Evolutionary conservation across 1,140 invertebrate genomes (phyloP).

Genomic region (Bombus difficillimus): DNA sequence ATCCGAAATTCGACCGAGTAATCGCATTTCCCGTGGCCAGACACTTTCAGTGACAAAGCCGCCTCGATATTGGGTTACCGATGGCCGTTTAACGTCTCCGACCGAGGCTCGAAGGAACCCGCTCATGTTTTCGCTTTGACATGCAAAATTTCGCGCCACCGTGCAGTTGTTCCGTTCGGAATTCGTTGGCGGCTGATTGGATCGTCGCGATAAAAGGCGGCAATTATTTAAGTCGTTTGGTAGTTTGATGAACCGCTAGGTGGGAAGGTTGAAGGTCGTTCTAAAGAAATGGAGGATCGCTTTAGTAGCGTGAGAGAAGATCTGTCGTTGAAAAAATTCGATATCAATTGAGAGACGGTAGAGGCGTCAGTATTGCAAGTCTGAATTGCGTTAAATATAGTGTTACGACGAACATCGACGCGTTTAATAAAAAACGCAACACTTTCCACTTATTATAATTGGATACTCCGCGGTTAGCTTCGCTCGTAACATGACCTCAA

Average conservation of each 20-base stretch:
- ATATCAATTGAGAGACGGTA: not conserved
- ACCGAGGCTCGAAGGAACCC: not conserved
- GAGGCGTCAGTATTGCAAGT: not conserved
- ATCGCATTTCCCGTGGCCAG: constrained; percentile 75
- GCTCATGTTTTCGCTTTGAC: not conserved
- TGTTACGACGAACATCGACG: not conserved
- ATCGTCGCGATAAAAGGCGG: not conserved
- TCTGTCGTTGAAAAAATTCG: not conserved
- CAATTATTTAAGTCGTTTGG: not conserved
- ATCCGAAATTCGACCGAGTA: constrained; percentile 78
- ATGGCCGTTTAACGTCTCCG: constrained; percentile 38
- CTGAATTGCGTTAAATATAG: not conserved
- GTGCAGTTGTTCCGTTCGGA: not conserved
- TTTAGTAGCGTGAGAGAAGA: not conserved
- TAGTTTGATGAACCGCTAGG: not conserved
- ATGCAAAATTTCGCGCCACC: constrained; percentile 26
- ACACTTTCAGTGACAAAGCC: constrained; percentile 57
- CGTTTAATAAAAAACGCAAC: not conserved
- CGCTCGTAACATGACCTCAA: not conserved
- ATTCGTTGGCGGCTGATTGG: not conserved
- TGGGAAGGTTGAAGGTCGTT: not conserved
- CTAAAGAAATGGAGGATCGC: not conserved
- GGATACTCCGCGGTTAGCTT: not conserved
- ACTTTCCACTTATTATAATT: not conserved
- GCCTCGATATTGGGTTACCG: constrained; percentile 42